Percentiles rank a stretch among this genome's conserved stretches.
Conservation (phyloP, 2,888 invertebrate genomes). For the Arrhopalites spinosus region DNA sequence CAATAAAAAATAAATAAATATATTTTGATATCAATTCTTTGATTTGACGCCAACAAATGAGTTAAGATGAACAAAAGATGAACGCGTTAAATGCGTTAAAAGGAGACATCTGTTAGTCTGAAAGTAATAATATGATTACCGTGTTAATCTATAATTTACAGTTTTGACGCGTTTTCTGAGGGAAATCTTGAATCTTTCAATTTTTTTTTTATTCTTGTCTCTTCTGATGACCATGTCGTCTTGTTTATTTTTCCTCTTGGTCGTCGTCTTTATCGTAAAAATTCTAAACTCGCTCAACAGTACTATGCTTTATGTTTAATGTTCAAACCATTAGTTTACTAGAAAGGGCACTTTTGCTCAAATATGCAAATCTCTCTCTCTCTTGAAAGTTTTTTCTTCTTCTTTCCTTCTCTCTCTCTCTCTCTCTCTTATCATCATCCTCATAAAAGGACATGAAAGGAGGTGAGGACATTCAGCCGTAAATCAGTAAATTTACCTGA, state of each 20-base stretch:
- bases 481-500: conserved; percentile 7
- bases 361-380: conserved; percentile 10
- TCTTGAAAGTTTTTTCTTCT: conserved; percentile 8
- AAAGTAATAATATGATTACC: conserved; percentile 32
- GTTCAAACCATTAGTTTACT: conserved; percentile 19
- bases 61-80: conserved; percentile 7
- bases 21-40: neutral
- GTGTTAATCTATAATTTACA: conserved; percentile 31
- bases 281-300: no score
- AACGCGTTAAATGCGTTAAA: conserved; percentile 18
- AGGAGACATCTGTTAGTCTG: conserved; percentile 30
- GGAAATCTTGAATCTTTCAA: neutral
- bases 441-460: conserved; percentile 10
- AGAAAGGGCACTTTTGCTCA: conserved; percentile 20
- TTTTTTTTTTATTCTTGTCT: neutral
- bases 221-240: no score
- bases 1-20: conserved; percentile 3
- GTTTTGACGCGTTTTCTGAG: conserved; percentile 4
- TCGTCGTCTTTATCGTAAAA: neutral
- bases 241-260: neutral
- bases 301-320: conserved; percentile 6
- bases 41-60: neutral
- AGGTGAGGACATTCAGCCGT: conserved; percentile 11
- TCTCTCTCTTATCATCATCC: neutral
- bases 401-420: neutral